Evolutionary conservation across 2,113 vertebrate genomes (phyloP).

Genomic region (Melanostigma gelatinosum): DNA sequence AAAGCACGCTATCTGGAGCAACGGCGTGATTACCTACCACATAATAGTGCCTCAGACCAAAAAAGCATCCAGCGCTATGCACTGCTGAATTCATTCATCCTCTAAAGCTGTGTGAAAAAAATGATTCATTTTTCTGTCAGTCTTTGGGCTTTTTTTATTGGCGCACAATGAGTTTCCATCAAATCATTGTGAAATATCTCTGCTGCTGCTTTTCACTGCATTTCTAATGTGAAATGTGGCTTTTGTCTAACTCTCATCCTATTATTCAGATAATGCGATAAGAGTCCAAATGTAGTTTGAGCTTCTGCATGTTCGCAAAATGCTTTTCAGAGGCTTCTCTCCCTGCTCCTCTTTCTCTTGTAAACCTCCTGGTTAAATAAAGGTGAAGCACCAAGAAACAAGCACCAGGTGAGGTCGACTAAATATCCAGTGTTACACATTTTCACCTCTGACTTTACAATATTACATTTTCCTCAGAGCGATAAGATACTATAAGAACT

Average conservation of each 20-base stretch:
- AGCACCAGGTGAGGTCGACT: not conserved
- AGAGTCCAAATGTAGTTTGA: not conserved
- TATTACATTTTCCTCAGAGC: not conserved
- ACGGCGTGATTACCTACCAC: constrained; percentile 56
- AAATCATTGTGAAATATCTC: constrained; percentile 48
- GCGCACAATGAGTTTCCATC: constrained; percentile 29
- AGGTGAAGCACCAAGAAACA: not conserved
- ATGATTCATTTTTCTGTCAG: constrained; percentile 17
- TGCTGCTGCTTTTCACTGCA: constrained; percentile 13
- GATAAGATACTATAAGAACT: constrained; percentile 9
- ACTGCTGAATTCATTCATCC: constrained; percentile 31
- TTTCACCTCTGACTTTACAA: constrained; percentile 14
- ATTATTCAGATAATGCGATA: not conserved
- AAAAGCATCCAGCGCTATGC: constrained; percentile 17
- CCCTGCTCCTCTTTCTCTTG: not conserved
- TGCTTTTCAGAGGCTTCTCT: not conserved
- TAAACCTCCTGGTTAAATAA: not conserved
- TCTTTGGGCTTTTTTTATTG: constrained; percentile 22
- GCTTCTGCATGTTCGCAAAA: constrained; percentile 33
- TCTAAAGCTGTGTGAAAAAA: constrained; percentile 8
- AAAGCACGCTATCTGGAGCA: constrained; percentile 55
- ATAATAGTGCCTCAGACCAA: constrained; percentile 31
- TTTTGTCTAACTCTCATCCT: constrained; percentile 19
- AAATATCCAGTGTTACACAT: not conserved
- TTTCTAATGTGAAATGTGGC: constrained; percentile 35